Percentiles rank a stretch among this genome's conserved stretches.
phyloP scores from a whole-genome alignment of 2,113 vertebrate genomes.

The Urocynchramus pylzowi region DNA sequence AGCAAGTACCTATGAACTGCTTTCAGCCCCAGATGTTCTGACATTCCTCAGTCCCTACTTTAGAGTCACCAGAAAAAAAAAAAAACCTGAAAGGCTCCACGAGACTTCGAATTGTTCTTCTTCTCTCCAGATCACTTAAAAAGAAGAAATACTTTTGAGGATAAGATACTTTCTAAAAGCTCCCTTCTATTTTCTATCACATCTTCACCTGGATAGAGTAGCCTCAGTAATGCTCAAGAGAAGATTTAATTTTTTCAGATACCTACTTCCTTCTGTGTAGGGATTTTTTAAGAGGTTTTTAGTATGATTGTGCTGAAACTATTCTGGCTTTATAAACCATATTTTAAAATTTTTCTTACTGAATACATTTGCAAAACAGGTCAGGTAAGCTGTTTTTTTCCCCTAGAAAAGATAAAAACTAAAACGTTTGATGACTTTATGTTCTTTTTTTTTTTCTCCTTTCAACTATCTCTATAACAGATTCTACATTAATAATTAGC shows the following conservation, averaged over 20 bases:
- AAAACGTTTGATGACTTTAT: not conserved
- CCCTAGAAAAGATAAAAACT: not conserved
- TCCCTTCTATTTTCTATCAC: not conserved
- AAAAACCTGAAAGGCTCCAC: not conserved
- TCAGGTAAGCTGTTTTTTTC: not conserved
- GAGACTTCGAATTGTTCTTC: not conserved
- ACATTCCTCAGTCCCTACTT: not conserved
- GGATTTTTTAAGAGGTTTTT: not conserved
- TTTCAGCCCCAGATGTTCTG: not conserved
- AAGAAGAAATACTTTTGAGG: not conserved
- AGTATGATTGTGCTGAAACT: not conserved
- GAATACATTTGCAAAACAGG: not conserved
- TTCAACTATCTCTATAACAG: not conserved
- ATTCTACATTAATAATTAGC: slow-evolving; percentile 16
- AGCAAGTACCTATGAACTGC: not conserved
- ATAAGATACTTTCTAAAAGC: not conserved
- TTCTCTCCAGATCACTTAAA: not conserved
- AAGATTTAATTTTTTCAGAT: not conserved
- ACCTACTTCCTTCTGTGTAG: not conserved
- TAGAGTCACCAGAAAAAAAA: not conserved
- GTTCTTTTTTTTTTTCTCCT: not conserved
- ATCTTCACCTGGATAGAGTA: not conserved
- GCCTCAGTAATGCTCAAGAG: not conserved
- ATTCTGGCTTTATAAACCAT: not conserved
- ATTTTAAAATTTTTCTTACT: not conserved